Evolutionary conservation across 2,888 invertebrate genomes (phyloP), one percentile per base, ranked within the genome.

Genomic region (Euplexia lucipara): DNA sequence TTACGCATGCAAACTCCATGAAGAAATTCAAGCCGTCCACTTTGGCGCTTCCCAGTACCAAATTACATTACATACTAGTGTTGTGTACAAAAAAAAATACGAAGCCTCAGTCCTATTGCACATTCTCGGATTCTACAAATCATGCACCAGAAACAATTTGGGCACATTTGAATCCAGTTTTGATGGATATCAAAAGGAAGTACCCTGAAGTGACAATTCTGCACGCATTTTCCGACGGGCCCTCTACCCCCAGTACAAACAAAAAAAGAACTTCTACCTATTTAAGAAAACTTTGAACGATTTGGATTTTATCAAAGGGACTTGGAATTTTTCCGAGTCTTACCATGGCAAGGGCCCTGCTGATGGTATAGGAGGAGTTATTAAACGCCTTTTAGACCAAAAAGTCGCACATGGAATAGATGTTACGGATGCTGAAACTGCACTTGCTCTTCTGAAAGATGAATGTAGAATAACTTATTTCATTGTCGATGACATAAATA

Each of bases 111-210:
- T 30, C 44, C 0, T 54, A 30, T 54, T 44, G 54, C 54, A 54
- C 54, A n/a, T 35, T 54, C 20, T 54, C 44, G 12, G 22, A 54
- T 5, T 54, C 54, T 10, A 54, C 42, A 20, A 54, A 44, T 18
- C 54, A 54, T 34, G 14, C 44, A 14, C 54, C 54, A 8, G 54
- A 54, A 44, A 44, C 44, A n/a, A 54, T 54, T 44, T 54, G 54
- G 54, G 54, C 54, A 20, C 54, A 54, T 34, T 34, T 54, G 18
- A 30, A 12, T 20, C 54, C 54, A 14, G 32, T 54, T 41, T 41
- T 41, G 10, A 41, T 10, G 18, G 44, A 54, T 22, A 44, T 54
- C 1, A 54, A 34, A 44, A 30, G 10, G n/a, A 35, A 44, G 3
- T 34, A 16, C 5, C 54, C 54, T n/a, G 18, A 54, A 44, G 35